Evolutionary conservation across 2,888 invertebrate genomes (phyloP).

Genomic region (Acanthopleura granulata): DNA sequence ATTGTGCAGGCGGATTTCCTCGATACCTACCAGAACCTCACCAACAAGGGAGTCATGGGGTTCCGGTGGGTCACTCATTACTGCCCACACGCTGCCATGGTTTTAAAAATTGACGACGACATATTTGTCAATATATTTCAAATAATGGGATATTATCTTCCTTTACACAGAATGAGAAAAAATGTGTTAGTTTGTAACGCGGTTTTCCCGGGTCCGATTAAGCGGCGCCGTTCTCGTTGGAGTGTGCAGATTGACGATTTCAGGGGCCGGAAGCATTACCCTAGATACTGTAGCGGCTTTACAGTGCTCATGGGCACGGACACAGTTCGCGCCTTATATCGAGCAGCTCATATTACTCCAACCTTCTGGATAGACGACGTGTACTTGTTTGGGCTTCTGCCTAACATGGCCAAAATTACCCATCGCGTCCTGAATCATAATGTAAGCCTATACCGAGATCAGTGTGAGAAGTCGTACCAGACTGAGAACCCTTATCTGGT

Average conservation of each 20-base stretch:
- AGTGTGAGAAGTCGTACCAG: no score
- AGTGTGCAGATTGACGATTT: slow-evolving; percentile 47
- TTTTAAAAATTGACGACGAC: slow-evolving; percentile 57
- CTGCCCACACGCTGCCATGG: slow-evolving; percentile 45
- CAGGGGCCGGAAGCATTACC: slow-evolving; percentile 49
- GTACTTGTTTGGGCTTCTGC: slow-evolving; percentile 63
- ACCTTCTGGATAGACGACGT: slow-evolving; percentile 69
- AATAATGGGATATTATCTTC: slow-evolving; percentile 41
- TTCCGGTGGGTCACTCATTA: slow-evolving; percentile 49
- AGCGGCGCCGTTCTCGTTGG: slow-evolving; percentile 45
- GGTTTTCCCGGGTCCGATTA: slow-evolving; percentile 41
- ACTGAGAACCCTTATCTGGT: no score
- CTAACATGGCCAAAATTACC: slow-evolving; percentile 20
- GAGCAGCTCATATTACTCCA: slow-evolving; percentile 52
- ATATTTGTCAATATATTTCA: slow-evolving; percentile 55
- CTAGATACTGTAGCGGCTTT: slow-evolving; percentile 64
- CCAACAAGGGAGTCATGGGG: slow-evolving; percentile 53
- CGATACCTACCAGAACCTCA: slow-evolving; percentile 55
- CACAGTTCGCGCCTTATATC: slow-evolving; percentile 52
- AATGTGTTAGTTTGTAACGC: slow-evolving; percentile 32
- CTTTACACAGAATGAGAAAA: slow-evolving; percentile 33
- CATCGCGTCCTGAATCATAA: no score
- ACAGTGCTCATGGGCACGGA: slow-evolving; percentile 52
- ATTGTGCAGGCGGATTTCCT: slow-evolving; percentile 56
- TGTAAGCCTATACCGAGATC: no score